These are phyloP conservation scores for Polyploca ridens DNA, from an alignment of 2,888 invertebrate species.

Conservation along the genomic window DNA sequence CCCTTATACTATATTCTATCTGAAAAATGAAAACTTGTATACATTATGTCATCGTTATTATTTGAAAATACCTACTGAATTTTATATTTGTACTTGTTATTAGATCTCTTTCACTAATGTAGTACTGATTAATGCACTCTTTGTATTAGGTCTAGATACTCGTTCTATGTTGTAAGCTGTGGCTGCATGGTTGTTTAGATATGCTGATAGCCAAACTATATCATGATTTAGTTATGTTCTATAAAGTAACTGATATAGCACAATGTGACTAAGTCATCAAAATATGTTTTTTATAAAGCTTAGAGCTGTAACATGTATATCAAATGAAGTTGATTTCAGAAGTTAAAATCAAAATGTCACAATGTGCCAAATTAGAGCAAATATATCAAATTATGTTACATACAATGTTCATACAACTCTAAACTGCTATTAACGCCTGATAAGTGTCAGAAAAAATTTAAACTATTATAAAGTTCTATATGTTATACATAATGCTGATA, in stretches of 20 bases:
- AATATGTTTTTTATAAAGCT: too few relatives aligned
- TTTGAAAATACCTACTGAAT: background rate
- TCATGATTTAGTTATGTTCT: background rate
- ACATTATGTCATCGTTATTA: background rate
- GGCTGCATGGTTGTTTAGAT: background rate
- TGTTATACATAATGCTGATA: background rate
- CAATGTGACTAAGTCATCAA: too few relatives aligned
- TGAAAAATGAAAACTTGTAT: background rate
- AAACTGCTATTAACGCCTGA: background rate
- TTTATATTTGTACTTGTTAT: background rate
- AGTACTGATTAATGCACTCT: background rate
- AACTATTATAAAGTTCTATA: background rate
- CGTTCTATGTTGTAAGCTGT: background rate
- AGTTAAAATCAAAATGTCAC: too few relatives aligned
- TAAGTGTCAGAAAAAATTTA: background rate
- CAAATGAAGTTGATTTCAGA: too few relatives aligned
- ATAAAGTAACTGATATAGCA: too few relatives aligned
- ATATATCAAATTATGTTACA: background rate
- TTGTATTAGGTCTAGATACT: conserved; percentile 1
- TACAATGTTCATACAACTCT: background rate
- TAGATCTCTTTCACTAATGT: background rate
- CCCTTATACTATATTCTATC: background rate
- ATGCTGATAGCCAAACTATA: background rate
- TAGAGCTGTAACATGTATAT: too few relatives aligned
- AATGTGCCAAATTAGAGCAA: background rate